Evolutionary conservation across 37 sponge, comb jelly and placozoan genomes (phyloP).

Genomic region (Mnemiopsis leidyi): DNA sequence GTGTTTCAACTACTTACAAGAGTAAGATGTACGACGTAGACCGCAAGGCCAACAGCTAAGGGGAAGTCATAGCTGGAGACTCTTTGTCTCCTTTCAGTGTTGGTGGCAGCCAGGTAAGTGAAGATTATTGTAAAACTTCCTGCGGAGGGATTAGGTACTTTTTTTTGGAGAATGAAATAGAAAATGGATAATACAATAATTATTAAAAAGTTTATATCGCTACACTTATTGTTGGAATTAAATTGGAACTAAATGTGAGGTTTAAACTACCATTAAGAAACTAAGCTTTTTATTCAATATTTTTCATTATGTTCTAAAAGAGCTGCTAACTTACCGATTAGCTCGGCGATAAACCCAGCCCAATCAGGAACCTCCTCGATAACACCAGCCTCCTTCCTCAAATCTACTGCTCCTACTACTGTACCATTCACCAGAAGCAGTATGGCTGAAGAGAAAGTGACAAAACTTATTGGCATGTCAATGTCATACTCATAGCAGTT

Average conservation of each 20-base stretch:
- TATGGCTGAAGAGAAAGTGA: background rate
- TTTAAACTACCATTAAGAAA: too few species aligned
- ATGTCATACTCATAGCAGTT: too few species aligned
- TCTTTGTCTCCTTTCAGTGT: background rate
- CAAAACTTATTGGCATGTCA: too few species aligned
- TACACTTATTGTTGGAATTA: too few species aligned
- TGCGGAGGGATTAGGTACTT: background rate
- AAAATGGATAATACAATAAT: too few species aligned
- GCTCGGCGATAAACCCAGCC: background rate
- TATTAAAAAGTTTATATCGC: too few species aligned
- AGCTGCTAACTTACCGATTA: background rate
- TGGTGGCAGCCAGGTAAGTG: conserved; percentile 35
- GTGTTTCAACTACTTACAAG: conserved; percentile 24
- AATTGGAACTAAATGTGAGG: too few species aligned
- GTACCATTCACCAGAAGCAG: background rate
- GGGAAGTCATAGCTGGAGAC: conserved; percentile 3
- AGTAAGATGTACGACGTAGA: conserved; percentile 18
- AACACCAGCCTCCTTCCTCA: background rate
- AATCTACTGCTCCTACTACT: background rate
- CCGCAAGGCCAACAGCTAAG: background rate
- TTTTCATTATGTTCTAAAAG: too few species aligned
- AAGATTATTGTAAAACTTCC: background rate
- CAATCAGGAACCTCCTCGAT: background rate
- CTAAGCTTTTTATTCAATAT: too few species aligned
- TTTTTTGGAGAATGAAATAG: too few species aligned